Evolutionary conservation across 2,888 invertebrate species (phyloP).

Genomic region (Oscheius onirici): DNA sequence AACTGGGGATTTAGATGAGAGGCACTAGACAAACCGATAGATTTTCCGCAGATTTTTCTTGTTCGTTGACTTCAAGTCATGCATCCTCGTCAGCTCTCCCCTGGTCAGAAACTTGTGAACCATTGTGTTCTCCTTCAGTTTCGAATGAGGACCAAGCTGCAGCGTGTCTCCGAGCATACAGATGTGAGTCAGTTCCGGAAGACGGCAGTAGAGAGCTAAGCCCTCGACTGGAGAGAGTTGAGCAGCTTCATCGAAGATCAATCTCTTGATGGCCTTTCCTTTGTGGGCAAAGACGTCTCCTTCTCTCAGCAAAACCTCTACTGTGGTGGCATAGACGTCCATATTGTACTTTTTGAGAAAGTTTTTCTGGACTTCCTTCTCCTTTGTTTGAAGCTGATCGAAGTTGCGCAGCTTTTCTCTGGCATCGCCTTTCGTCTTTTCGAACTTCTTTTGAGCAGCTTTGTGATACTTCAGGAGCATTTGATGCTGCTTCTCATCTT

Average conservation of each 20-base stretch:
- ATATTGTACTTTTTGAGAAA: too few species aligned
- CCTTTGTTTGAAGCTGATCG: too few species aligned
- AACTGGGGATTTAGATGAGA: background rate
- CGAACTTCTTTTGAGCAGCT: too few species aligned
- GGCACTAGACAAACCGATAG: conserved; percentile 6
- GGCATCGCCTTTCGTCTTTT: too few species aligned
- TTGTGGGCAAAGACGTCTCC: background rate
- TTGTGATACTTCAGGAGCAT: too few species aligned
- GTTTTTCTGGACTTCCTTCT: too few species aligned
- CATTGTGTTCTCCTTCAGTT: background rate
- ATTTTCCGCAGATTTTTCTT: conserved; percentile 5
- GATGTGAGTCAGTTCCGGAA: conserved; percentile 10
- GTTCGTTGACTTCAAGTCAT: background rate
- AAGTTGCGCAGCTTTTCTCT: too few species aligned
- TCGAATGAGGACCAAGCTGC: conserved; percentile 12
- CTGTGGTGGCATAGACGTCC: conserved; percentile 3
- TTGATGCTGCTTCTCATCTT: too few species aligned
- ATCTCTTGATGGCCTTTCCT: background rate
- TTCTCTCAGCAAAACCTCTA: background rate
- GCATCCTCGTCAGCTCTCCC: conserved; percentile 10
- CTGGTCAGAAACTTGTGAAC: background rate
- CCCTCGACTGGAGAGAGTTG: conserved; percentile 11
- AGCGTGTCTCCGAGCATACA: conserved; percentile 11
- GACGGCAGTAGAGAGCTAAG: conserved; percentile 11
- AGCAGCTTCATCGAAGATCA: conserved; percentile 23